Base-by-base conservation (phyloP, 2,888 invertebrate genomes). In the Cetonia aurata region DNA sequence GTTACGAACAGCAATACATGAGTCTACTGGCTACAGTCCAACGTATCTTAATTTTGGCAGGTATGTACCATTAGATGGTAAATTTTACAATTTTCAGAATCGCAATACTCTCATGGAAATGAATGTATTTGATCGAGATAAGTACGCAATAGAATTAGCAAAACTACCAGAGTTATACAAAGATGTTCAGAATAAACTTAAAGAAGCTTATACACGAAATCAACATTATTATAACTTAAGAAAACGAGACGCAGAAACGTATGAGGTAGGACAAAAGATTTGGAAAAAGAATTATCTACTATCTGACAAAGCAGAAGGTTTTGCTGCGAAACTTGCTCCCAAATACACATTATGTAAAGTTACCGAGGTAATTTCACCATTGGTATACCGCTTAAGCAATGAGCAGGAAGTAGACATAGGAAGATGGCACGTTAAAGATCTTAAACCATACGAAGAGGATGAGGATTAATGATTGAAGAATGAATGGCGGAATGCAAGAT, bases 311-410 rank as follows among this genome's bases (percentile, higher is more conserved):
- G 31, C 70, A n/a, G 66, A 75, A 33, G 37, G 72, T 15, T 77
- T 73, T 71, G 59, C 65, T 2, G 69, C 68, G 8, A 76, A 77
- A 68, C 55, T 77, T 8, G 75, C 75, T 13, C 62, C 72, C 0
- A 75, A 75, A 70, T 77, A 66, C 68, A 72, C 76, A 15, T 70
- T 73, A 25, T 77, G 75, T 72, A 50, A 56, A 1, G 68, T 77
- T 8, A 66, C 50, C 19, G 73, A 75, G 50, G 71, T 73, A 10
- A 25, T 73, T 0, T 75, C 74, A 9, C 67, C 72, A 12, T 55
- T 75, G n/a, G 73, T 73, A 3, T 77, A 77, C 55, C 31, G 66
- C 15, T 59, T 77, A 15, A 46, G 57, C 31, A 73, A 73, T 56
- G 44, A 65, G 13, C 53, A 72, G 65, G 72, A 72, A 33, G 71